A percentile compares a stretch with the other conserved stretches of the same genome.
These are phyloP conservation scores for Drosophila borealis DNA, from an alignment of 2,888 invertebrate genomes.

Conservation along the genomic window DNA sequence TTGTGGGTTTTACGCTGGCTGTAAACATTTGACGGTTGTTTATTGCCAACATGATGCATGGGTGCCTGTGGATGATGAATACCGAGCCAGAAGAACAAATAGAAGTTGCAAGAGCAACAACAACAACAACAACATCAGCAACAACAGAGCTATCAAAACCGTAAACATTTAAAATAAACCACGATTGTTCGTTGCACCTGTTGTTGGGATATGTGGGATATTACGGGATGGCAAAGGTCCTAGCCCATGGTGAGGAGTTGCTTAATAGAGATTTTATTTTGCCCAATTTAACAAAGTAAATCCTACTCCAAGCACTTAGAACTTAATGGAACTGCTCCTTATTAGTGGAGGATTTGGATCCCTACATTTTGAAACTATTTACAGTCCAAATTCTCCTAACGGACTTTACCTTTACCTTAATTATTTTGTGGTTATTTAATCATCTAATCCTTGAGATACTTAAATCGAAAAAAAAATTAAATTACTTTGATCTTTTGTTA, in stretches of 20 bases:
- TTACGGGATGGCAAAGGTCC: neutral
- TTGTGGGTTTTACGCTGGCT: slow-evolving; percentile 70
- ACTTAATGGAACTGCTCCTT: too few species aligned
- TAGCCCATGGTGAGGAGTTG: too few species aligned
- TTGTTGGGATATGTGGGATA: neutral
- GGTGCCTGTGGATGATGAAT: slow-evolving; percentile 43
- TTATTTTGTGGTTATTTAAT: neutral
- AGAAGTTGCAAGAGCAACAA: neutral
- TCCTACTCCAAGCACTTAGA: too few species aligned
- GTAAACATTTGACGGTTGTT: slow-evolving; percentile 75
- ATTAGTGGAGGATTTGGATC: too few species aligned
- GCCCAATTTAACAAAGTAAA: too few species aligned
- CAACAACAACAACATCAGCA: neutral
- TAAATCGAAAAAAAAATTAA: slow-evolving; percentile 3
- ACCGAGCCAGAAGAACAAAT: slow-evolving; percentile 15
- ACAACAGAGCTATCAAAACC: slow-evolving; percentile 2
- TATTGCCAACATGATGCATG: slow-evolving; percentile 71
- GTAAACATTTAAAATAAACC: slow-evolving; percentile 5
- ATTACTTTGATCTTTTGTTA: slow-evolving; percentile 21
- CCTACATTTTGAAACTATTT: too few species aligned
- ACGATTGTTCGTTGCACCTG: neutral
- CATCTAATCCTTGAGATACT: neutral
- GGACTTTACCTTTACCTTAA: too few species aligned
- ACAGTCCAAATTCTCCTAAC: too few species aligned
- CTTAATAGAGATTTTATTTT: too few species aligned